Conservation (phyloP, 2,888 invertebrate species). For the Lithophane semibrunnea region DNA sequence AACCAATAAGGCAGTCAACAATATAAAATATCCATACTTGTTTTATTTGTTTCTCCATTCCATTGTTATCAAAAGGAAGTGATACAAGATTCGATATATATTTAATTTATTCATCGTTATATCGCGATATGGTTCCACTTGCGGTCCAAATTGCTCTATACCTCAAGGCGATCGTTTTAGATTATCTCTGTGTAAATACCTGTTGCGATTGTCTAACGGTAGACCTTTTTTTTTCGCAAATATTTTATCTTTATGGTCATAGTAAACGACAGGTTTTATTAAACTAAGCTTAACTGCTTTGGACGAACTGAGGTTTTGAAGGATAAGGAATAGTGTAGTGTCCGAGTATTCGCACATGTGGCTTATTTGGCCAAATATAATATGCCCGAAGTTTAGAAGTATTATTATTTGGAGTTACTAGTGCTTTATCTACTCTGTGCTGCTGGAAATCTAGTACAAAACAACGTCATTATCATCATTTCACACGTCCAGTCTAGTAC, state of each 20-base stretch:
- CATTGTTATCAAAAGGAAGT: conserved; percentile 38
- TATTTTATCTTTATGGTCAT: conserved; percentile 13
- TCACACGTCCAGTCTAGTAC: not conserved
- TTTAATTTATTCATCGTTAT: conserved; percentile 49
- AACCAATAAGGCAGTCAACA: no score
- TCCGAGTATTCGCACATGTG: not conserved
- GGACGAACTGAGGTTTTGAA: not conserved
- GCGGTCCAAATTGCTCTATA: conserved; percentile 48
- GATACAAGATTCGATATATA: conserved; percentile 38
- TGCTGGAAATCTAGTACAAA: no score
- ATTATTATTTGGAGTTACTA: not conserved
- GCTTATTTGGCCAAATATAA: not conserved
- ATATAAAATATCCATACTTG: no score
- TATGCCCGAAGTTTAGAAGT: not conserved
- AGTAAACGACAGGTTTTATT: conserved; percentile 5
- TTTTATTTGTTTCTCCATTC: conserved; percentile 2
- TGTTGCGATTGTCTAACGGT: conserved; percentile 48
- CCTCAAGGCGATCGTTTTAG: conserved; percentile 50
- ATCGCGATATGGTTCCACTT: conserved; percentile 48
- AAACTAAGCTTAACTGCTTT: not conserved
- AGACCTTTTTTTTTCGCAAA: conserved; percentile 28
- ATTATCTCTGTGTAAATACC: conserved; percentile 52
- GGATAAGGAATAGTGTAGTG: not conserved
- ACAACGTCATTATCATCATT: not conserved
- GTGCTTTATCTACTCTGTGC: no score